phyloP scores from a whole-genome alignment of 1,140 invertebrate genomes.

The Euschistus heros region DNA sequence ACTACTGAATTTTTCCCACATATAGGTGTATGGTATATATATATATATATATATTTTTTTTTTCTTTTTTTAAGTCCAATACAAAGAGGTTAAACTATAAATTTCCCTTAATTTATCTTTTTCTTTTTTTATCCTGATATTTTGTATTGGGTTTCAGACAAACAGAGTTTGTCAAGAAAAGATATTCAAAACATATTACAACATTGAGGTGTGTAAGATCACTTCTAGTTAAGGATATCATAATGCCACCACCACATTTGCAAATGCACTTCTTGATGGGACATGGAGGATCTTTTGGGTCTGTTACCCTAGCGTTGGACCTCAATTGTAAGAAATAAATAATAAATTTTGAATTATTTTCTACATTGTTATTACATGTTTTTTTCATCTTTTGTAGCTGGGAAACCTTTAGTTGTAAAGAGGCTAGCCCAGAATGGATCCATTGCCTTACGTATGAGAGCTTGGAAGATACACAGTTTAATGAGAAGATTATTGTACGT shows the following conservation, averaged over 20 bases:
- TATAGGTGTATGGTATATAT: too few species aligned
- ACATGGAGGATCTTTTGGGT: slow-evolving; percentile 16
- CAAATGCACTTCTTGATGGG: not conserved
- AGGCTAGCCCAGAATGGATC: not conserved
- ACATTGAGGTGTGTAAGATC: too few species aligned
- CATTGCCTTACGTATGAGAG: not conserved
- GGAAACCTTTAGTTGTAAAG: not conserved
- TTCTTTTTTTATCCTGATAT: too few species aligned
- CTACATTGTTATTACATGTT: not conserved
- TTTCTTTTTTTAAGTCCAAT: too few species aligned
- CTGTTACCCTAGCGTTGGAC: slow-evolving; percentile 11
- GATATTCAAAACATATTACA: too few species aligned
- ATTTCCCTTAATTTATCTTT: too few species aligned
- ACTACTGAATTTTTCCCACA: too few species aligned
- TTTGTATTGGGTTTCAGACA: too few species aligned
- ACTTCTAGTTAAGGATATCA: not conserved
- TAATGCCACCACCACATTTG: not conserved
- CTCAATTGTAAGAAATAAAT: slow-evolving; percentile 1
- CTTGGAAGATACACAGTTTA: not conserved
- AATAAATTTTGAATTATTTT: not conserved
- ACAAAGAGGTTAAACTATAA: too few species aligned
- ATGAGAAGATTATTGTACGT: slow-evolving; percentile 6
- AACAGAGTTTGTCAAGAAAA: too few species aligned
- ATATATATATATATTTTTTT: too few species aligned
- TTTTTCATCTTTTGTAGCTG: not conserved